These are phyloP conservation scores for Scaptodrosophila latifasciaeformis DNA, from an alignment of 2,888 invertebrate species.

Conservation along the genomic window DNA sequence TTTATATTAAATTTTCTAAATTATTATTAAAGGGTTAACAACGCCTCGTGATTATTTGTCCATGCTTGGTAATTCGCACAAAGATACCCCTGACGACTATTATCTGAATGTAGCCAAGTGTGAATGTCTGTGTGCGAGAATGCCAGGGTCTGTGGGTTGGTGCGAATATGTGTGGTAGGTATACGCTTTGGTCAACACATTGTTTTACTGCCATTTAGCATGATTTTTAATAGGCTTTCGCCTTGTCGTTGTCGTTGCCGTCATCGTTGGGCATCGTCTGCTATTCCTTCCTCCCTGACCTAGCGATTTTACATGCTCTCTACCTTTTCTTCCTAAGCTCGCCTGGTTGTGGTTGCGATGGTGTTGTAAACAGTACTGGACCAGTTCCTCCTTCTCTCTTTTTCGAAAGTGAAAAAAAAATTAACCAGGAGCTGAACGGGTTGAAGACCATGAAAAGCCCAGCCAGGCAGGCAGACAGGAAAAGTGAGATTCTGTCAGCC, in stretches of 20 bases:
- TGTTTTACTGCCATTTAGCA: slow-evolving; percentile 65
- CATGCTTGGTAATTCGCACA: too few relatives aligned
- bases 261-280: slow-evolving; percentile 15
- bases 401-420: slow-evolving; percentile 16
- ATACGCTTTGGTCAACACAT: slow-evolving; percentile 36
- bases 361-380: slow-evolving; percentile 30
- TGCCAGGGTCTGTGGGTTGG: not conserved
- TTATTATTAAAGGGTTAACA: too few relatives aligned
- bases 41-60: too few relatives aligned
- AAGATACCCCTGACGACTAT: too few relatives aligned
- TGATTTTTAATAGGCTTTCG: slow-evolving; percentile 65
- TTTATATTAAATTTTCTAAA: too few relatives aligned
- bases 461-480: slow-evolving; percentile 15
- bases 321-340: not conserved
- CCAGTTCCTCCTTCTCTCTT: slow-evolving; percentile 7
- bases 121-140: too few relatives aligned
- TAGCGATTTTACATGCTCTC: too few relatives aligned
- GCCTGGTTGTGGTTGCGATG: slow-evolving; percentile 5
- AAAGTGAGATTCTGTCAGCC: slow-evolving; percentile 44
- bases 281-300: not conserved
- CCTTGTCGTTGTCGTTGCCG: slow-evolving; percentile 31
- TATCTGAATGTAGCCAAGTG: too few relatives aligned
- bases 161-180: not conserved
- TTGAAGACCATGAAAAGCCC: slow-evolving; percentile 58
- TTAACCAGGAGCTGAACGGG: slow-evolving; percentile 8